Evolutionary conservation across 2,797 vertebrate genomes (phyloP), one percentile per base, ranked within the genome.

Genomic region (Chrysocyon brachyurus): DNA sequence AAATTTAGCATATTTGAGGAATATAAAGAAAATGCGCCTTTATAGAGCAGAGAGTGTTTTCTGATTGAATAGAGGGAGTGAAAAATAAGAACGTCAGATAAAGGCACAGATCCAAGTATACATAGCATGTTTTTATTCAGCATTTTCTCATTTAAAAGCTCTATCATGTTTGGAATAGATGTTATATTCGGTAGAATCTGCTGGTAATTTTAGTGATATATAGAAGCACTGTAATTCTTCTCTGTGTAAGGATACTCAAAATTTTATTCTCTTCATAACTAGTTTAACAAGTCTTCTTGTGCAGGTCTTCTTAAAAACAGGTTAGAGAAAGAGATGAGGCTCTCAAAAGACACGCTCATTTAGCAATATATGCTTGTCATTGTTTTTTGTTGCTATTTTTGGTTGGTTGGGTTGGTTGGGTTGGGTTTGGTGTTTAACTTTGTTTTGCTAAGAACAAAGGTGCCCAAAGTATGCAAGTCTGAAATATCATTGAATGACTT

Each of bases 91-190:
- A 57, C 83, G 24, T 64, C 31, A 73, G 17, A 40, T 24, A 72
- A 57, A 82, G 2, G 46, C 19, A 70, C 16, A 81, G 26, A 59
- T 81, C 63, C 54, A 86, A 19, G 19, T 73, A n/a, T 9, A 87
- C 5, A 19, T n/a, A 6, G 61, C 49, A 19, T 57, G 64, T 24
- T 72, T 92, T 82, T 49, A 72, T 14, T 72, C 64, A 78, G n/a
- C 56, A 46, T 75, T 66, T 75, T 88, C 59, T 92, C 36, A 68
- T 77, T 87, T 92, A 92, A 82, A 75, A 83, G 31, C 24, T 52
- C 2, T 68, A 11, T 83, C 31, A 68, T 79, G 33, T 79, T 90
- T 86, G 63, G 10, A 90, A 46, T 84, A 24, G 40, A 52, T 57
- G 31, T 33, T 40, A 68, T 68, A 78, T 77, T 61, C 86, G 46